Evolutionary conservation across 2,797 vertebrate species (phyloP).

Genomic region (Urophycis tenuis): DNA sequence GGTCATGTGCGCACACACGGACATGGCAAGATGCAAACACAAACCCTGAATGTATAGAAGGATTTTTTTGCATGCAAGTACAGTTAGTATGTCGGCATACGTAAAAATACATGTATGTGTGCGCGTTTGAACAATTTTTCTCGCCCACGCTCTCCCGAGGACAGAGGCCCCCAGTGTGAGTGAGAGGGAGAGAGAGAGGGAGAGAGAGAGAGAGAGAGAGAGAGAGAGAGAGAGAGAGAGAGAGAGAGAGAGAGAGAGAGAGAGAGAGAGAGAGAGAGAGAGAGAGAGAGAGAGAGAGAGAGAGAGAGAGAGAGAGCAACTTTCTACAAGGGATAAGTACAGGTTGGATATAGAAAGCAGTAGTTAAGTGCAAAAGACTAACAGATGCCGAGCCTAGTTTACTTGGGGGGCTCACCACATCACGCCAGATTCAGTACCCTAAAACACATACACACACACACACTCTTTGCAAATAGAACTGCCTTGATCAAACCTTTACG

Average conservation of each 20-base stretch:
- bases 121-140: slow-evolving; percentile 41
- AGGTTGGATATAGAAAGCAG: slow-evolving; percentile 71
- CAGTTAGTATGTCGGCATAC: too few relatives aligned
- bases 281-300: slow-evolving; percentile 27
- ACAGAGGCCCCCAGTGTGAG: slow-evolving; percentile 46
- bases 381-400: slow-evolving; percentile 75
- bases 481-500: neutral
- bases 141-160: slow-evolving; percentile 41
- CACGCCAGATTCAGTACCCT: slow-evolving; percentile 31
- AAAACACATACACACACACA: slow-evolving; percentile 40
- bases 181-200: neutral
- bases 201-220: neutral
- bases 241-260: too few relatives aligned
- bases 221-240: too few relatives aligned
- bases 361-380: slow-evolving; percentile 77
- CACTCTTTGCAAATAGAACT: slow-evolving; percentile 17
- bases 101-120: slow-evolving; percentile 15
- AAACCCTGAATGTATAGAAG: slow-evolving; percentile 18
- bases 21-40: slow-evolving; percentile 23
- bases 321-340: slow-evolving; percentile 71
- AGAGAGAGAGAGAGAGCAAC: slow-evolving; percentile 18
- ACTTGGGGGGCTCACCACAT: slow-evolving; percentile 63
- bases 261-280: too few relatives aligned
- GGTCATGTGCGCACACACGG: slow-evolving; percentile 7
- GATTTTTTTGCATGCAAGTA: neutral